Conservation (phyloP, 2,888 invertebrate genomes). For the Frankliniella fusca region DNA sequence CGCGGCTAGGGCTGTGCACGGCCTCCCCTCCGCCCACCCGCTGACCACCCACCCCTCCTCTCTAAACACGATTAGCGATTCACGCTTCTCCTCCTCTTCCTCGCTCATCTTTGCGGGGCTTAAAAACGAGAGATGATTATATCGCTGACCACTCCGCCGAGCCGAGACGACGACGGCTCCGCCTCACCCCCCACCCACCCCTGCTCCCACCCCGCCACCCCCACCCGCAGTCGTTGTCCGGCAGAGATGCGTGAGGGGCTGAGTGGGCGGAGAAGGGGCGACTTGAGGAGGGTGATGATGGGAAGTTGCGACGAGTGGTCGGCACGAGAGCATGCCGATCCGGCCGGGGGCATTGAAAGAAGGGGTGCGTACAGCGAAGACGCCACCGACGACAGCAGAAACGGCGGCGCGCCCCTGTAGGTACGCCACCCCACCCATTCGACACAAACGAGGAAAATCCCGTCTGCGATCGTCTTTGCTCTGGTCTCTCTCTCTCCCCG, state of each 20-base stretch:
- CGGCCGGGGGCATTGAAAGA: not conserved
- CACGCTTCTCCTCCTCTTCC: not conserved
- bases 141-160: not conserved
- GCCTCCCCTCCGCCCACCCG: too few species aligned
- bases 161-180: not conserved
- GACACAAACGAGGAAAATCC: too few species aligned
- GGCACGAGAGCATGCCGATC: too few species aligned
- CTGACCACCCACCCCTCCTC: not conserved
- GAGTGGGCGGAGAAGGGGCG: not conserved
- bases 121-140: not conserved
- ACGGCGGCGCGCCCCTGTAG: too few species aligned
- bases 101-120: not conserved
- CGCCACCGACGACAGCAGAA: not conserved
- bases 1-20: too few species aligned
- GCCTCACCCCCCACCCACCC: not conserved
- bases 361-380: not conserved
- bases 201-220: not conserved
- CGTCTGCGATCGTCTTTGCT: not conserved
- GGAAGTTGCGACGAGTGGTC: not conserved
- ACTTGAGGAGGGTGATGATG: not conserved
- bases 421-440: too few species aligned
- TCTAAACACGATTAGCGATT: not conserved
- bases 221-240: not conserved
- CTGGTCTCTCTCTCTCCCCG: not conserved
- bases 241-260: not conserved